Evolutionary conservation across 2,888 invertebrate species (phyloP), one percentile per base, ranked within the genome.

Genomic region (Caenorhabditis doughertyi): DNA sequence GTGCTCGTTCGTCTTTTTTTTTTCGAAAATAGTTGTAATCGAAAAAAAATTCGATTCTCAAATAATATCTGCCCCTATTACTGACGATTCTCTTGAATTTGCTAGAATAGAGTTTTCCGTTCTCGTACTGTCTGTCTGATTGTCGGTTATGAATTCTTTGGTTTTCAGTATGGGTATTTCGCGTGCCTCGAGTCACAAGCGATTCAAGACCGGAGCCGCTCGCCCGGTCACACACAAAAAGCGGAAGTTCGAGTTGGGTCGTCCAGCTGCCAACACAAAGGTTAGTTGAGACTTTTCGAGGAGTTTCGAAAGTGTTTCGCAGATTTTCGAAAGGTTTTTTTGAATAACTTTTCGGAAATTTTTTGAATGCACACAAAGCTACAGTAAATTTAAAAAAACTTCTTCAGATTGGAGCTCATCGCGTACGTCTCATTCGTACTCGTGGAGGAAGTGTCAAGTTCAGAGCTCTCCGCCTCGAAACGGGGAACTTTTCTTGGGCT

Each of bases 181-280:
- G 93, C 95, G 98, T 92, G 99, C 99, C 94, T 96, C 96, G 93
- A 97, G 97, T 96, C 99, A 99, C 94, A 99, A 99, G 94, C 94
- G 99, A 92, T 95, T 98, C 93, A 95, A 97, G 92, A 99, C 99
- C 89, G 99, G 99, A 92, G 99, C 99, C 91, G 98, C 98, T 94
- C 95, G 97, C 93, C 96, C 96, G 93, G 96, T 96, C 89, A 95
- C 98, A 91, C 95, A 98, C 90, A 99, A 99, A 95, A 99, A 99
- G 96, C 96, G 99, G 95, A 99, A 99, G 95, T 99, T 96, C 93
- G 99, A 99, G 94, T 95, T 99, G 93, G 99, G 99, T 91, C 95
- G 99, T 89, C 99, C 99, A 89, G 96, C 98, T 90, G 98, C 99
- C 91, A 98, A 98, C 93, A 99, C 99, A 86, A 99, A 98, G 95